A percentile compares a stretch with the other conserved stretches of the same genome.
Conservation (phyloP, 2,797 vertebrate species). For the Gallinago stenura region DNA sequence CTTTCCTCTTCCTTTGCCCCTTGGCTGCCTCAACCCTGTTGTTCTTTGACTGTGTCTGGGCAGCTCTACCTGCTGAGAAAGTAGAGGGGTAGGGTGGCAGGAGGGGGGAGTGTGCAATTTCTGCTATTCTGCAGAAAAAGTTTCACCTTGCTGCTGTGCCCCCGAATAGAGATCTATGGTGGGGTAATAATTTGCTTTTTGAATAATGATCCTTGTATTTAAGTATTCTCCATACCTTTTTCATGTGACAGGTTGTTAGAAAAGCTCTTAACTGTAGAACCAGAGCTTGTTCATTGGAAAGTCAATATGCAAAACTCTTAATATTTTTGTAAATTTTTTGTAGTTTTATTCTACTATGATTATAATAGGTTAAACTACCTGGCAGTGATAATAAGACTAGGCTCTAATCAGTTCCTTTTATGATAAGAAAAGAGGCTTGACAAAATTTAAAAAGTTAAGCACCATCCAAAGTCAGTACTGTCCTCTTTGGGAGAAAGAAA, state of each 20-base stretch:
- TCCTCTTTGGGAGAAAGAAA: not conserved
- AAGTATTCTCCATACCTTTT: not conserved
- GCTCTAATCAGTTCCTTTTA: not conserved
- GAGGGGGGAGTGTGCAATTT: not conserved
- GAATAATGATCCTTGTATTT: not conserved
- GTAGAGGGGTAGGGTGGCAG: not conserved
- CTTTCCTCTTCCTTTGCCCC: not conserved
- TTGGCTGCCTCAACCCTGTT: not conserved
- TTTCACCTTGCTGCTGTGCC: not conserved
- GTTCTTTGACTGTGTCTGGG: not conserved
- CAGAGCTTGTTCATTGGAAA: not conserved
- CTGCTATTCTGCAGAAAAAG: not conserved
- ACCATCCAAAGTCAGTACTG: not conserved
- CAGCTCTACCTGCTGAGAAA: not conserved
- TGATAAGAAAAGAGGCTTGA: not conserved
- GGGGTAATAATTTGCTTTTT: not conserved
- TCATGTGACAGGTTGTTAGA: not conserved
- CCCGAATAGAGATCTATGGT: not conserved
- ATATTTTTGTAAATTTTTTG: not conserved
- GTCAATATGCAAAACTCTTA: not conserved
- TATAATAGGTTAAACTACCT: not conserved
- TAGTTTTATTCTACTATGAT: fast-evolving
- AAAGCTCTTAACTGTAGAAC: not conserved
- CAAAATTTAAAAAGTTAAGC: not conserved
- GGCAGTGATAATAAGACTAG: not conserved